phyloP scores from a whole-genome alignment of 2,888 invertebrate genomes.

The Hemicrepidius hirtus region DNA sequence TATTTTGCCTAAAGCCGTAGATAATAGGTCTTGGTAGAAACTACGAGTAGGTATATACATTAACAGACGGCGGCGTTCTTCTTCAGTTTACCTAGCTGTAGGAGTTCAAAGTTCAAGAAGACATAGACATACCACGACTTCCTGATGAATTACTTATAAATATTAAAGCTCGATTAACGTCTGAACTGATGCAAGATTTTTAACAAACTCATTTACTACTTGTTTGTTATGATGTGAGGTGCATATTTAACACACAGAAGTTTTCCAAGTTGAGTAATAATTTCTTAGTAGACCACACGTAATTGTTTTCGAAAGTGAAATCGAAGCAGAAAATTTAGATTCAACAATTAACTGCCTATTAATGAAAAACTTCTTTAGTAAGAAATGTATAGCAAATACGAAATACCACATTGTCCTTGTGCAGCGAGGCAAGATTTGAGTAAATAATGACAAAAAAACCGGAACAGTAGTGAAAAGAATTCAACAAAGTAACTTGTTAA shows the following conservation, averaged over 20 bases:
- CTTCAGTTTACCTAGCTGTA: no score
- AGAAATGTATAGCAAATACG: constrained; percentile 7
- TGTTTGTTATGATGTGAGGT: not conserved
- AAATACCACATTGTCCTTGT: constrained; percentile 22
- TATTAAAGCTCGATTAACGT: no score
- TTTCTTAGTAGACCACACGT: constrained; percentile 42
- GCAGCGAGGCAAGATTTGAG: constrained; percentile 1
- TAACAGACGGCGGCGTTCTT: not conserved
- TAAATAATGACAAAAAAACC: constrained; percentile 19
- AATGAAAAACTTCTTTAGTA: not conserved
- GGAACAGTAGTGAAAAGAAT: constrained; percentile 20
- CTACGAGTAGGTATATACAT: no score
- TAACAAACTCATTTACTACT: no score
- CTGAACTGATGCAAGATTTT: no score
- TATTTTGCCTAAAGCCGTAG: no score
- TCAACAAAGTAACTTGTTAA: constrained; percentile 1
- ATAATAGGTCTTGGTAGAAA: no score
- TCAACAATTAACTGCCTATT: constrained; percentile 4
- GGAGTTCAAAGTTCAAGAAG: constrained; percentile 18
- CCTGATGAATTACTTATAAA: not conserved
- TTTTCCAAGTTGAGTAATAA: constrained; percentile 31
- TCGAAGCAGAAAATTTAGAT: constrained; percentile 29
- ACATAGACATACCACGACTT: not conserved
- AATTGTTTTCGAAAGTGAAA: constrained; percentile 50
- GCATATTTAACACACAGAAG: constrained; percentile 7